Evolutionary conservation across 2,888 invertebrate genomes (phyloP).

Genomic region (Gortyna flavago): DNA sequence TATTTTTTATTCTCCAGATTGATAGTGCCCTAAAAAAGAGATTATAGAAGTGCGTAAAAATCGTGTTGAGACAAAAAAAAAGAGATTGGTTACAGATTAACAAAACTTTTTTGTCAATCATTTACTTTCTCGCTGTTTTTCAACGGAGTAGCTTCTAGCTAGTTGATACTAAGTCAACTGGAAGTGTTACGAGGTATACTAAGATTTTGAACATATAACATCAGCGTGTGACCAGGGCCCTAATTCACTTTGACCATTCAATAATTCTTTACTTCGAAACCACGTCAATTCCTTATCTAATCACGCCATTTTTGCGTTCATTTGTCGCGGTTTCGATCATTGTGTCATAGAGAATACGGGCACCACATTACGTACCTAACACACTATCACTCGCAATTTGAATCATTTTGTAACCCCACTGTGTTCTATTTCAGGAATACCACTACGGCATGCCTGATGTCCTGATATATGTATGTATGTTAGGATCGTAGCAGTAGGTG

Average conservation of each 20-base stretch:
- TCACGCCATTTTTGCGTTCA: not conserved
- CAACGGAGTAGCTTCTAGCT: not conserved
- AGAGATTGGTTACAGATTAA: constrained; percentile 56
- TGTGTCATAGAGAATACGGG: not conserved
- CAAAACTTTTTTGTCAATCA: constrained; percentile 46
- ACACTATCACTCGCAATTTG: no score
- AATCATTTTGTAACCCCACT: not conserved
- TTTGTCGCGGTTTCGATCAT: no score
- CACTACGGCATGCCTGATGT: no score
- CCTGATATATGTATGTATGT: not conserved
- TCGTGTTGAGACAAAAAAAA: constrained; percentile 48
- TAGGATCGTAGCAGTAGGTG: not conserved
- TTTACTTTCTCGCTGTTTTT: constrained; percentile 49
- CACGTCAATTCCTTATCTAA: no score
- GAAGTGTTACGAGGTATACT: not conserved
- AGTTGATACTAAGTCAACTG: not conserved
- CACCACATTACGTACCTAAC: not conserved
- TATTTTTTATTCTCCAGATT: constrained; percentile 2
- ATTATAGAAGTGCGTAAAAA: constrained; percentile 36
- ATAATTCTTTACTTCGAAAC: no score
- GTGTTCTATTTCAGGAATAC: no score
- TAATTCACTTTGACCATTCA: no score
- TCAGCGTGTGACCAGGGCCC: not conserved
- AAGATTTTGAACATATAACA: not conserved
- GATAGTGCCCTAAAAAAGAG: constrained; percentile 27